A percentile compares a stretch with the other conserved stretches of the same genome.
These are phyloP conservation scores for Tragelaphus strepsiceros DNA, from an alignment of 2,113 vertebrate genomes.

Conservation along the genomic window DNA sequence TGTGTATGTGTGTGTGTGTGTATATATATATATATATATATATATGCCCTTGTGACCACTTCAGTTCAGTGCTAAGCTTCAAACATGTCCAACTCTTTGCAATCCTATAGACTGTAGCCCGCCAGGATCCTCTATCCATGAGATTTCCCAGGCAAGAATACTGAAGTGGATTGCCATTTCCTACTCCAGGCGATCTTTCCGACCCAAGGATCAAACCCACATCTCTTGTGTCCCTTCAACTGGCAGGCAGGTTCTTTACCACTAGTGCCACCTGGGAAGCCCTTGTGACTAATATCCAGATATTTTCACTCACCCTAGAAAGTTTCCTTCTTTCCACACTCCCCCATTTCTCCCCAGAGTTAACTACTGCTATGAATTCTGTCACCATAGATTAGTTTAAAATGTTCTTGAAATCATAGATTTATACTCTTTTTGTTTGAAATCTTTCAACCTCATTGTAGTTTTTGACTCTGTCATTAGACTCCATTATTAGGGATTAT, in stretches of 20 bases:
- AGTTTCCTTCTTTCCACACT: neutral
- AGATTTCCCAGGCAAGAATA: neutral
- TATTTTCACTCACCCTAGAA: neutral
- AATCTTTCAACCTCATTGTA: neutral
- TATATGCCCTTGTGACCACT: neutral
- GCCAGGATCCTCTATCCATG: neutral
- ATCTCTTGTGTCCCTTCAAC: neutral
- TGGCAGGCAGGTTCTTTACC: neutral
- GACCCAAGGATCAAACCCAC: neutral
- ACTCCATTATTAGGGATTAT: neutral
- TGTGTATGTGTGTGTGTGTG: neutral
- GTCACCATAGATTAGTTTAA: neutral
- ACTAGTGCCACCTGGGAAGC: neutral
- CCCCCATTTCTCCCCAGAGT: neutral
- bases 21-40: fast-evolving
- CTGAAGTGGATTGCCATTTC: neutral
- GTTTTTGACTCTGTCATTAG: neutral
- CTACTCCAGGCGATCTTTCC: neutral
- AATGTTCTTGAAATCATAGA: neutral
- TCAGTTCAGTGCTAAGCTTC: neutral
- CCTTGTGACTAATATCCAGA: neutral
- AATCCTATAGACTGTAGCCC: neutral
- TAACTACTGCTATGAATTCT: neutral
- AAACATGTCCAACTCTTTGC: neutral
- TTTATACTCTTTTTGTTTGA: neutral